phyloP scores from a whole-genome alignment of 2,888 invertebrate species.

The Pristionchus fissidentatus region DNA sequence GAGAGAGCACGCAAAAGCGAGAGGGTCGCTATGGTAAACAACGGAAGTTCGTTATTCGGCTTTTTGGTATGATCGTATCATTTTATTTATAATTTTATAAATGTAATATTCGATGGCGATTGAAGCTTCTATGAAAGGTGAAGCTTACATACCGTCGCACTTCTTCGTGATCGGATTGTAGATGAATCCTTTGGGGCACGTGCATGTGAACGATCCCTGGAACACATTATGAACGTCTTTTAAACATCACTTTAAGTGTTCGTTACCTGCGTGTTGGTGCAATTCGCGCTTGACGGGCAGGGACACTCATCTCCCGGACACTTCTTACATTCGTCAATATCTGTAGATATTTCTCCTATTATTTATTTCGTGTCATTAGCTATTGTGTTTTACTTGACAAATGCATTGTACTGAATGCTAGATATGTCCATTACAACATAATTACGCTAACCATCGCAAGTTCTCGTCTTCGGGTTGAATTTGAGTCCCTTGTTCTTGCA shows the following conservation, averaged over 20 bases:
- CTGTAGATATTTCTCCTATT: background rate
- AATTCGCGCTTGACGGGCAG: slow-evolving; percentile 25
- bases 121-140: background rate
- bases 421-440: background rate
- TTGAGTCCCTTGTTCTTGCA: slow-evolving; percentile 30
- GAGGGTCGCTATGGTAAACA: no score
- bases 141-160: slow-evolving; percentile 30
- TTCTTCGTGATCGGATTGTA: slow-evolving; percentile 40
- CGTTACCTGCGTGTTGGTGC: slow-evolving; percentile 36
- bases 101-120: no score
- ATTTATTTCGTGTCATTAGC: background rate
- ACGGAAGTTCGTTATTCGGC: no score
- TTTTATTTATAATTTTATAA: background rate
- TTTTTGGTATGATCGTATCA: no score
- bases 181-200: slow-evolving; percentile 38
- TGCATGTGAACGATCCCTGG: slow-evolving; percentile 40
- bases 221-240: background rate
- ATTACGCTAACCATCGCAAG: background rate
- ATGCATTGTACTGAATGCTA: no score
- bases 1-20: no score
- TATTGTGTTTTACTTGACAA: background rate
- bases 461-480: slow-evolving; percentile 34
- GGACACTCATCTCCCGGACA: slow-evolving; percentile 35
- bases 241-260: background rate
- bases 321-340: slow-evolving; percentile 7